A percentile compares a stretch with the other conserved stretches of the same genome.
These are phyloP conservation scores for Trilocha varians DNA, from an alignment of 2,888 invertebrate genomes.

Conservation along the genomic window DNA sequence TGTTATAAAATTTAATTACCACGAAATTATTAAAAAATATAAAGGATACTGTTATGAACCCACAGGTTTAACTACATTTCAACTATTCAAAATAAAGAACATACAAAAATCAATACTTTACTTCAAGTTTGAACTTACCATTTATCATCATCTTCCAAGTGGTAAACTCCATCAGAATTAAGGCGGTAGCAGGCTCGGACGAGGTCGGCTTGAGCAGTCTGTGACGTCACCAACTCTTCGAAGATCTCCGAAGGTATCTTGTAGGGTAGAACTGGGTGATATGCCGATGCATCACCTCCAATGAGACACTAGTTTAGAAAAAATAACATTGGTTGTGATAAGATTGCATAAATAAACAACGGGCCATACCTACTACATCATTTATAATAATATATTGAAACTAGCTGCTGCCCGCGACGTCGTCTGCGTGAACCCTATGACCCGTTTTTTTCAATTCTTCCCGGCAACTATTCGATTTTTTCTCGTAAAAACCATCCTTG, in stretches of 20 bases:
- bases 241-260: conserved; percentile 43
- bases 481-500: no score
- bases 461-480: no score
- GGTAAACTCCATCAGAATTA: conserved; percentile 43
- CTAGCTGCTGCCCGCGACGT: no score
- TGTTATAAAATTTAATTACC: no score
- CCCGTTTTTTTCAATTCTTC: no score
- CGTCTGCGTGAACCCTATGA: no score
- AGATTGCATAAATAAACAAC: no score
- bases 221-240: conserved; percentile 42
- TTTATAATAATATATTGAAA: no score
- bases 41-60: no score
- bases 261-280: conserved; percentile 57
- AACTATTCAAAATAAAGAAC: background rate
- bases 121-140: no score
- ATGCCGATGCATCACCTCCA: conserved; percentile 53
- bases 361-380: no score
- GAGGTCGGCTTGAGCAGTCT: conserved; percentile 42
- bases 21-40: no score
- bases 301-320: conserved; percentile 45
- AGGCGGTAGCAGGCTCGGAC: conserved; percentile 50
- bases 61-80: background rate
- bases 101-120: background rate
- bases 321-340: background rate
- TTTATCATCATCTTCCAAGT: conserved; percentile 53